Conservation (phyloP, 2,888 invertebrate species). For the Erpobdella octoculata region DNA sequence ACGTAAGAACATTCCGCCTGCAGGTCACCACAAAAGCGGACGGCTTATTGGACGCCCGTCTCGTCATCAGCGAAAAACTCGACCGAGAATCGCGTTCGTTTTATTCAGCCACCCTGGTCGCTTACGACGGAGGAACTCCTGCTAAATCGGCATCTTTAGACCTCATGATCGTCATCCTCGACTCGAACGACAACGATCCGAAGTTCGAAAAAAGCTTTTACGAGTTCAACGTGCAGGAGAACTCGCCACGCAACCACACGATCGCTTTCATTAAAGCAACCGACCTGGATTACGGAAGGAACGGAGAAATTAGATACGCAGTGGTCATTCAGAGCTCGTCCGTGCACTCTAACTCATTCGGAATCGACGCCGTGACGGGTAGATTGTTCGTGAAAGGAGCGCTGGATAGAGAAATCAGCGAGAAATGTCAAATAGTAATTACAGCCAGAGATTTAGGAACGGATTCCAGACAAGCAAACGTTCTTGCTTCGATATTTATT, state of each 20-base stretch:
- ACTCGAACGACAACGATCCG: conserved; percentile 85
- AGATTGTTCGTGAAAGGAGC: not conserved
- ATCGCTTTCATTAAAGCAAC: conserved; percentile 61
- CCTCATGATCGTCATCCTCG: conserved; percentile 60
- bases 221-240: conserved; percentile 67
- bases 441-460: conserved; percentile 21
- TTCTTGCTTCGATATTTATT: conserved; percentile 11
- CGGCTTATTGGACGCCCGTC: not conserved
- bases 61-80: conserved; percentile 16
- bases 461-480: conserved; percentile 22
- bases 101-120: not conserved
- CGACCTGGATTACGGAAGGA: conserved; percentile 40
- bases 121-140: conserved; percentile 23
- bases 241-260: conserved; percentile 80
- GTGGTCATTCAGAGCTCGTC: not conserved
- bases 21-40: not conserved
- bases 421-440: conserved; percentile 17
- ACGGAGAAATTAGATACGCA: conserved; percentile 19
- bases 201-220: conserved; percentile 68
- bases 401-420: not conserved
- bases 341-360: not conserved
- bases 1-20: not conserved
- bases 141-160: not conserved
- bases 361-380: not conserved
- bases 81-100: conserved; percentile 20